Conservation (phyloP, 1,140 invertebrate species). For the Olivierus martensii region DNA sequence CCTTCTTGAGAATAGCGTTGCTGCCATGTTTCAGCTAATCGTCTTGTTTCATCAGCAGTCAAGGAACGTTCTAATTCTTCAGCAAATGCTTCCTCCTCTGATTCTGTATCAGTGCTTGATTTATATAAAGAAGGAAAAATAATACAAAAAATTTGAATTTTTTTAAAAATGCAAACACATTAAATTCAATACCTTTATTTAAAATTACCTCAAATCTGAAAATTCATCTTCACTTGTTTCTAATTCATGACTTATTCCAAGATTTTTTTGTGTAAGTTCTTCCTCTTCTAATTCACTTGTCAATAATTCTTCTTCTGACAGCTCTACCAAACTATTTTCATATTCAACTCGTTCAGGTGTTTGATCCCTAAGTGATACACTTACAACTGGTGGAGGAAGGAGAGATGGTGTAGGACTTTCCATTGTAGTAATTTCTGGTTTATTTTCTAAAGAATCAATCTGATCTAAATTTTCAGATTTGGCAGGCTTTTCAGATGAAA, state of each 20-base stretch:
- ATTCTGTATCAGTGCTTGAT: slow-evolving; percentile 15
- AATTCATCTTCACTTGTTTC: slow-evolving; percentile 49
- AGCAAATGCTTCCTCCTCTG: slow-evolving; percentile 42
- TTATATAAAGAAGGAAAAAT: too few relatives aligned
- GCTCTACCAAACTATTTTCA: slow-evolving; percentile 43
- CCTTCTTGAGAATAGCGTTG: slow-evolving; percentile 35
- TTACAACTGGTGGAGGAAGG: too few relatives aligned
- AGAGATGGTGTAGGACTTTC: too few relatives aligned
- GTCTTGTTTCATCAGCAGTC: slow-evolving; percentile 47
- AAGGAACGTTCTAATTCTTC: slow-evolving; percentile 44
- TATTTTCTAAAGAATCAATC: too few relatives aligned
- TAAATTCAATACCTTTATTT: too few relatives aligned
- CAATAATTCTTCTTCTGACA: slow-evolving; percentile 47
- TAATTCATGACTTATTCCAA: slow-evolving; percentile 44
- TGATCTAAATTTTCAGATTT: too few relatives aligned
- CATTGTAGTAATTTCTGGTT: too few relatives aligned
- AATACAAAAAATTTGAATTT: too few relatives aligned
- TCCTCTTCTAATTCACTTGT: slow-evolving; percentile 71
- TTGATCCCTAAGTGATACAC: slow-evolving; percentile 12
- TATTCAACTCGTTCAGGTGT: slow-evolving; percentile 77
- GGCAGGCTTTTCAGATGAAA: too few relatives aligned
- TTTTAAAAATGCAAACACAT: too few relatives aligned
- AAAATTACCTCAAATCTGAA: slow-evolving; percentile 41
- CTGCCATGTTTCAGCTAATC: slow-evolving; percentile 47
- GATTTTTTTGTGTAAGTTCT: slow-evolving; percentile 84